These are phyloP conservation scores for Tetramorium simillimum DNA, from an alignment of 1,140 invertebrate species.

Conservation along the genomic window DNA sequence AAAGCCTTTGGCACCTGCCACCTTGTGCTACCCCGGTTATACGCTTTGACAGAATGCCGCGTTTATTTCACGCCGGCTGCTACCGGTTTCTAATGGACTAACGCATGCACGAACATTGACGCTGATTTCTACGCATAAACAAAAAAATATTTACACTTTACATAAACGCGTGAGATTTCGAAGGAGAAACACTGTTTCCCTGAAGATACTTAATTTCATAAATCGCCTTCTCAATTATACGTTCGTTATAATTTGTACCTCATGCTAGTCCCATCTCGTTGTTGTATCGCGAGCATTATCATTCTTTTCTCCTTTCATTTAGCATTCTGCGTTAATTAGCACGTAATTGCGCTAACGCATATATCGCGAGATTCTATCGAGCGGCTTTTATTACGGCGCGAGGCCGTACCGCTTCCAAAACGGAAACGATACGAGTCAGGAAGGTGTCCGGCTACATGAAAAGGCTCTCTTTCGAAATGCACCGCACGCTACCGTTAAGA, in stretches of 20 bases:
- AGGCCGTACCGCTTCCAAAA: constrained; percentile 75
- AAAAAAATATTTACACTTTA: neutral
- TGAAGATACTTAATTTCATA: neutral
- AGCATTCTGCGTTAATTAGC: constrained; percentile 65
- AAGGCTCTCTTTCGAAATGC: constrained; percentile 78
- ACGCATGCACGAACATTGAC: neutral
- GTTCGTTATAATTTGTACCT: constrained; percentile 18
- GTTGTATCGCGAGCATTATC: constrained; percentile 23
- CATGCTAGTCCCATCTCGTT: constrained; percentile 3
- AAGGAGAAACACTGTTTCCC: neutral
- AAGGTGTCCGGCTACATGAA: constrained; percentile 83
- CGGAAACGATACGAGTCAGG: constrained; percentile 83
- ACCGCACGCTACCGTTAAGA: constrained; percentile 32
- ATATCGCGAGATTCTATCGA: constrained; percentile 41
- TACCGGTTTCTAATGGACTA: constrained; percentile 41
- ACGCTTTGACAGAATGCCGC: constrained; percentile 43
- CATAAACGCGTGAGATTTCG: neutral
- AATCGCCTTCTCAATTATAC: neutral
- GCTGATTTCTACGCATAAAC: neutral
- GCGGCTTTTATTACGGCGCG: constrained; percentile 51
- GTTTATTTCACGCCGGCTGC: constrained; percentile 48
- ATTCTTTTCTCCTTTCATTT: constrained; percentile 51
- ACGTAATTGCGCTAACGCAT: constrained; percentile 51
- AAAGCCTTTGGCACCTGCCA: constrained; percentile 77
- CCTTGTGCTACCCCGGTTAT: constrained; percentile 59